phyloP scores from a whole-genome alignment of 2,888 invertebrate genomes.

The Cheilosia variabilis region DNA sequence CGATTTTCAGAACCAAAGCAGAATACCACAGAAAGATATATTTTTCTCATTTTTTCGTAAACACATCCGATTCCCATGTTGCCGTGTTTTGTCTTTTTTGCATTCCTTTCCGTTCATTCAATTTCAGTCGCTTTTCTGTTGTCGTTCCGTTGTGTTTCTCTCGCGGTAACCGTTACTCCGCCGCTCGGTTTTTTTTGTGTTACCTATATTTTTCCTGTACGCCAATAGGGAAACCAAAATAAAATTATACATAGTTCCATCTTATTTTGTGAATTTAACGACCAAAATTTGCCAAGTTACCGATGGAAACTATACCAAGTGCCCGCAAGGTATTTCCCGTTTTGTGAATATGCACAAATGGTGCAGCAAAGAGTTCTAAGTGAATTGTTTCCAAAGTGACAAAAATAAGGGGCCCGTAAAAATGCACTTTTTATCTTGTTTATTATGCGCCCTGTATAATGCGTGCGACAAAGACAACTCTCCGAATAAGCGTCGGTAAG shows the following conservation, averaged over 20 bases:
- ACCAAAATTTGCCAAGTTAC: background rate
- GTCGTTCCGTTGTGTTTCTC: slow-evolving; percentile 77
- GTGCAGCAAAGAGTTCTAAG: background rate
- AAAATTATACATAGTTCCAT: background rate
- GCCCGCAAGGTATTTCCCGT: background rate
- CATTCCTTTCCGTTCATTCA: slow-evolving; percentile 57
- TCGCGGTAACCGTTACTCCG: slow-evolving; percentile 58
- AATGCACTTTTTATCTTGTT: slow-evolving; percentile 62
- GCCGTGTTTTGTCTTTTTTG: slow-evolving; percentile 64
- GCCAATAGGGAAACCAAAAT: slow-evolving; percentile 32
- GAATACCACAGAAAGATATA: slow-evolving; percentile 58
- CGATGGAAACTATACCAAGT: background rate
- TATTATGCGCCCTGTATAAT: slow-evolving; percentile 59
- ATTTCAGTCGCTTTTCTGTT: slow-evolving; percentile 78
- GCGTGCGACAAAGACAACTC: slow-evolving; percentile 69
- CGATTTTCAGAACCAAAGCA: slow-evolving; percentile 82
- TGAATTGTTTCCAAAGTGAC: slow-evolving; percentile 9
- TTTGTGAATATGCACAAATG: background rate
- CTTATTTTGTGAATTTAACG: background rate
- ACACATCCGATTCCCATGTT: slow-evolving; percentile 59
- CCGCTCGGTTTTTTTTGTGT: slow-evolving; percentile 41
- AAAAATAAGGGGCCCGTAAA: slow-evolving; percentile 55
- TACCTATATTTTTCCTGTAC: slow-evolving; percentile 5
- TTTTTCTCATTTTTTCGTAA: slow-evolving; percentile 56
- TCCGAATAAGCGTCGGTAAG: slow-evolving; percentile 38